phyloP scores from a whole-genome alignment of 1,140 invertebrate genomes.

The Drosophila hydei region DNA sequence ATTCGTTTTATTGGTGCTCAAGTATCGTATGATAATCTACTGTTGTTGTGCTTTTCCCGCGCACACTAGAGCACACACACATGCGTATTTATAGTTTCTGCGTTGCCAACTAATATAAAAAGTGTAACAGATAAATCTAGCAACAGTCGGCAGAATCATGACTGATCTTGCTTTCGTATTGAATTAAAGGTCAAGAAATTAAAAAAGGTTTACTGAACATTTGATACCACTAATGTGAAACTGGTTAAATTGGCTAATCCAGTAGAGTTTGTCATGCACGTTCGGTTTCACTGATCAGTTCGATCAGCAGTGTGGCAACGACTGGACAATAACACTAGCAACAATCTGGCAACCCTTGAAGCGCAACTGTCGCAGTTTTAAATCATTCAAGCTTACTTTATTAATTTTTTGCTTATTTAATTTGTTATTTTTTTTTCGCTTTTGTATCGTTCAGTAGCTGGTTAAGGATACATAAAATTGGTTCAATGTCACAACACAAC shows the following conservation, averaged over 20 bases:
- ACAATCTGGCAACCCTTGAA: background rate
- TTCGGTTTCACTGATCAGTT: background rate
- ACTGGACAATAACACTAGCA: background rate
- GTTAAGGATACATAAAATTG: slow-evolving; percentile 31
- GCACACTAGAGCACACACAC: slow-evolving; percentile 16
- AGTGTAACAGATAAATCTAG: slow-evolving; percentile 22
- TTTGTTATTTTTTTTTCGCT: background rate
- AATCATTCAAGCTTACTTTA: background rate
- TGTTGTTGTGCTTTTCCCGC: slow-evolving; percentile 67
- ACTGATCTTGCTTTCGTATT: background rate
- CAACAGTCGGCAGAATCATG: slow-evolving; percentile 1
- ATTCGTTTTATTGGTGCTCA: slow-evolving; percentile 80
- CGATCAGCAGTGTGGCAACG: background rate
- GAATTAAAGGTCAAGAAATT: slow-evolving; percentile 12
- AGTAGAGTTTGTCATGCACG: background rate
- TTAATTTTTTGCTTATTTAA: background rate
- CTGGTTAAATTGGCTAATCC: background rate
- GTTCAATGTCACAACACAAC: slow-evolving; percentile 80
- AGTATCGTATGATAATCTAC: slow-evolving; percentile 78
- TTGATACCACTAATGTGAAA: too few relatives aligned
- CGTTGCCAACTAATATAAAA: slow-evolving; percentile 40
- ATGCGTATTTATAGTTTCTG: slow-evolving; percentile 40
- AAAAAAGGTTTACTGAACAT: too few relatives aligned
- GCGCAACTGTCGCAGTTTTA: background rate
- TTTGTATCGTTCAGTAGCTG: slow-evolving; percentile 23